These are phyloP conservation scores for Noctua janthina DNA, from an alignment of 2,888 invertebrate species.

Conservation along the genomic window DNA sequence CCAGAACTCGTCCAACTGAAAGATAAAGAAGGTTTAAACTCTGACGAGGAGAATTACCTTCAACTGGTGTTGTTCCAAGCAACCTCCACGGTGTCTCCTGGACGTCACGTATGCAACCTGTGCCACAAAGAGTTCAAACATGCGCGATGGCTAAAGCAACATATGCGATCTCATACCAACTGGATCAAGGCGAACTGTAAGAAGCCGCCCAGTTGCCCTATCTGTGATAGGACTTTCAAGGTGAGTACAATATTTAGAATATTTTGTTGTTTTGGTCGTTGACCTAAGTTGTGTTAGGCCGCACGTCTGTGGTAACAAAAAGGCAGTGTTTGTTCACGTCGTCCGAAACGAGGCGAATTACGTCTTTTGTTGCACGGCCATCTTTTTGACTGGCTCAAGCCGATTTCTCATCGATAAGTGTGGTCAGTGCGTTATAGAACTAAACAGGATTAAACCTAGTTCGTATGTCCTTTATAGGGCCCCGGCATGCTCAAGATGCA, in stretches of 20 bases:
- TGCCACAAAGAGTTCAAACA: slow-evolving; percentile 92
- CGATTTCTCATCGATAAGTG: neutral
- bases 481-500: slow-evolving; percentile 92
- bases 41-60: slow-evolving; percentile 86
- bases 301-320: neutral
- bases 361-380: neutral
- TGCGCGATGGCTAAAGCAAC: slow-evolving; percentile 91
- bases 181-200: slow-evolving; percentile 92
- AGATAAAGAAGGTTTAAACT: slow-evolving; percentile 80
- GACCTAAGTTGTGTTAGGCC: neutral
- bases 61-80: slow-evolving; percentile 88
- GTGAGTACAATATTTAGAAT: slow-evolving; percentile 64
- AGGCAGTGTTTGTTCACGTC: neutral
- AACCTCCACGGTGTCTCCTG: slow-evolving; percentile 89
- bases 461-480: slow-evolving; percentile 77
- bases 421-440: neutral
- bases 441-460: neutral
- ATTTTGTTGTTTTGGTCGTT: neutral
- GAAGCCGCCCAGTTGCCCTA: slow-evolving; percentile 91
- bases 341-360: neutral
- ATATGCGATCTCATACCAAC: slow-evolving; percentile 91
- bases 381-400: neutral
- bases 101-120: slow-evolving; percentile 91
- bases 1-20: slow-evolving; percentile 61
- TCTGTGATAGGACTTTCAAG: slow-evolving; percentile 91